These are phyloP conservation scores for Drosophila orosa DNA, from an alignment of 1,140 invertebrate genomes.

Conservation along the genomic window DNA sequence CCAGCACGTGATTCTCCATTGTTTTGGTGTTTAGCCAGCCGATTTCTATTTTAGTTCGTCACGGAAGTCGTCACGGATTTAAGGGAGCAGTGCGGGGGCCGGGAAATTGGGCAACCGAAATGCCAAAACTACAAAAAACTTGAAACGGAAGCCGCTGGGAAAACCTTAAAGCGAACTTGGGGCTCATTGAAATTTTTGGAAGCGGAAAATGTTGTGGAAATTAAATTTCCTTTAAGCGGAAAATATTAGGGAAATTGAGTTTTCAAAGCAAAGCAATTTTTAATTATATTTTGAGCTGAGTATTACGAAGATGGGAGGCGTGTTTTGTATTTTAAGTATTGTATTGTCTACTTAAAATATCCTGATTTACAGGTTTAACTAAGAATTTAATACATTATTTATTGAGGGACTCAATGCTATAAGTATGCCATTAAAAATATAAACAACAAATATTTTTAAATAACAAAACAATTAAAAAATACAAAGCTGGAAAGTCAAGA, in stretches of 20 bases:
- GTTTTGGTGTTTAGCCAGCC: conserved; percentile 31
- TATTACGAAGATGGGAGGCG: too few relatives aligned
- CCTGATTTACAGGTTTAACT: too few relatives aligned
- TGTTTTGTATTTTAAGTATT: too few relatives aligned
- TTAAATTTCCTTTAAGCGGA: conserved; percentile 8
- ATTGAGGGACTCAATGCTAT: background rate
- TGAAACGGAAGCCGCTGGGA: conserved; percentile 20
- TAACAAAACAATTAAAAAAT: background rate
- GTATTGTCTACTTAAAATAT: too few relatives aligned
- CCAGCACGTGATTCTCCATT: conserved; percentile 44
- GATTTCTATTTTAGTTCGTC: conserved; percentile 61
- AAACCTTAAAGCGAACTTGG: conserved; percentile 5
- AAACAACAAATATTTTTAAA: background rate
- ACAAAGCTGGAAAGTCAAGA: conserved; percentile 2
- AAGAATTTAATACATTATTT: too few relatives aligned
- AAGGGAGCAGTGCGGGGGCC: conserved; percentile 5
- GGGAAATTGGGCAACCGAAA: conserved; percentile 39
- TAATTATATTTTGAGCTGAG: background rate
- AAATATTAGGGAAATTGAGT: background rate
- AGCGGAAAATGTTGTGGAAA: conserved; percentile 5
- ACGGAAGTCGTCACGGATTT: conserved; percentile 49
- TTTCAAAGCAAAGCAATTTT: background rate
- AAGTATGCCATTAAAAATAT: background rate
- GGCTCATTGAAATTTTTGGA: background rate
- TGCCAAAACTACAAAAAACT: conserved; percentile 36